Conservation (phyloP, 2,888 invertebrate genomes). For the Pseudeuparius sepicola region DNA sequence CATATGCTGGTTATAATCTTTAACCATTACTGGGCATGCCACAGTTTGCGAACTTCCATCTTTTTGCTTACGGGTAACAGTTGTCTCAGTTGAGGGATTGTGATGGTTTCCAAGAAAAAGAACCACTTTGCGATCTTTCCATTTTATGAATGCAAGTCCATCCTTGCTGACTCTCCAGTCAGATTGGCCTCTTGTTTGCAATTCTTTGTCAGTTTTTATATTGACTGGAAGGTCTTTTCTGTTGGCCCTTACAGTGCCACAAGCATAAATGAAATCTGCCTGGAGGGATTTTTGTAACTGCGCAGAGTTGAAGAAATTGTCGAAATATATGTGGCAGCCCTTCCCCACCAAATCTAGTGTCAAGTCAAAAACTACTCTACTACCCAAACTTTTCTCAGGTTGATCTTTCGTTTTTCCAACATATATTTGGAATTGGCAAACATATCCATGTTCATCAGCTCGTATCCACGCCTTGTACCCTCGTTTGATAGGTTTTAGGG, state of each 20-base stretch:
- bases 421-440: constrained; percentile 16
- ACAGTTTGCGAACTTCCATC: constrained; percentile 7
- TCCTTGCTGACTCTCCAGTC: constrained; percentile 19
- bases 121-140: constrained; percentile 7
- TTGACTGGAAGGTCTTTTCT: constrained; percentile 18
- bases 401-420: constrained; percentile 14
- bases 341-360: constrained; percentile 18
- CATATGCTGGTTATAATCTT: constrained; percentile 29
- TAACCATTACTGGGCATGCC: constrained; percentile 24
- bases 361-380: constrained; percentile 18
- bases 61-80: constrained; percentile 9
- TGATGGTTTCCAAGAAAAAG: constrained; percentile 6
- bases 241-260: constrained; percentile 19
- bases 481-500: constrained; percentile 17
- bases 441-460: constrained; percentile 15
- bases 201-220: constrained; percentile 15
- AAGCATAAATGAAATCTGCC: constrained; percentile 18
- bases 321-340: constrained; percentile 19
- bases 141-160: constrained; percentile 12
- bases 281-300: constrained; percentile 13
- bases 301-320: constrained; percentile 22
- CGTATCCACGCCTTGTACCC: constrained; percentile 18
- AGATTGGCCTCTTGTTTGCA: constrained; percentile 20
- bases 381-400: constrained; percentile 18
- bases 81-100: constrained; percentile 5